phyloP scores from a whole-genome alignment of 2,113 vertebrate species.

The Colius striatus region DNA sequence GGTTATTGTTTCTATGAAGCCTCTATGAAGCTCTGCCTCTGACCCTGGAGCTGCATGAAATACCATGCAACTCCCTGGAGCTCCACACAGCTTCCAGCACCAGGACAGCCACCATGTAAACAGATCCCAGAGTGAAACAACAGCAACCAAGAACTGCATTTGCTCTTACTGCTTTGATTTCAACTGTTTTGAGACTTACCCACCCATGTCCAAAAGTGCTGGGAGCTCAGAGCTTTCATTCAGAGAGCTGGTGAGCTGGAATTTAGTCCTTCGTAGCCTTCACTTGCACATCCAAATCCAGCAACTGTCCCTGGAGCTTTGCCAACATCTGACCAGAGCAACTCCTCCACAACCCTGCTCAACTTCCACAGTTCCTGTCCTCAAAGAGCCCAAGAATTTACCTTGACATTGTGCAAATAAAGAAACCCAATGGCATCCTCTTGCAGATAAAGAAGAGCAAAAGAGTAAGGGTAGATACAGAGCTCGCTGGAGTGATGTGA shows the following conservation, averaged over 20 bases:
- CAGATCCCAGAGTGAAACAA: accelerated
- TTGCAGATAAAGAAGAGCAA: background rate
- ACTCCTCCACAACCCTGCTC: background rate
- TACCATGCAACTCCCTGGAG: background rate
- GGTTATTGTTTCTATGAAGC: background rate
- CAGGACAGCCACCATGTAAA: background rate
- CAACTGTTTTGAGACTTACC: background rate
- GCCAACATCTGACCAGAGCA: background rate
- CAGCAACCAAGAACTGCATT: background rate
- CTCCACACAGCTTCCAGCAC: background rate
- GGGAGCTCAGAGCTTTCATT: background rate
- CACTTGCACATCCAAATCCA: background rate
- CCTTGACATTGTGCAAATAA: background rate
- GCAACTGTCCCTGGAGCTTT: background rate
- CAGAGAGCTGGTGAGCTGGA: background rate
- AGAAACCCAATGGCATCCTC: background rate
- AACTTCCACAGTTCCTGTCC: too few species aligned
- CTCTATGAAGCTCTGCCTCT: background rate
- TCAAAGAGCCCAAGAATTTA: background rate
- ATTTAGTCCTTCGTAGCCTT: background rate
- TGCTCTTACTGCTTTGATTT: background rate
- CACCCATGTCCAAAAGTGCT: background rate
- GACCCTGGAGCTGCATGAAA: background rate
- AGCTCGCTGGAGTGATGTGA: accelerated
- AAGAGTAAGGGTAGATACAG: too few species aligned